Evolutionary conservation across 2,113 vertebrate species (phyloP), one percentile per base, ranked within the genome.

Genomic region (Electrona antarctica): DNA sequence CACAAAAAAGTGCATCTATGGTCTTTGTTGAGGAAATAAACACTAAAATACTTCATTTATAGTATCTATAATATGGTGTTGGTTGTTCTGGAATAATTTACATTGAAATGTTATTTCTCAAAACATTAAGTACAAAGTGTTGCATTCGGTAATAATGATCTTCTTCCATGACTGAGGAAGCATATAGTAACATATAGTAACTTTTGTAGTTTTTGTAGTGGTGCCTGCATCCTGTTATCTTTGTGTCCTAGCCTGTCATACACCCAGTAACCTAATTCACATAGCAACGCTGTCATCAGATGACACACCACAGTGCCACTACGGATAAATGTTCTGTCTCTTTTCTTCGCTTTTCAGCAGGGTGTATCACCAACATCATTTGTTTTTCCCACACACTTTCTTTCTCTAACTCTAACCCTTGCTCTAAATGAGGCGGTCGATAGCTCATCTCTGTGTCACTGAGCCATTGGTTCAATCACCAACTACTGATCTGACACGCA

Each of bases 371-470:
- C 55, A 7, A 68, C n/a, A 8, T 33, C 2, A 33, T 68, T 55
- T 9, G 10, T 76, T 55, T 62, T n/a, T 4, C 33, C 4, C 10
- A 10, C 59, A 4, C n/a, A 52, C 47, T 67, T n/a, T 55, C 46
- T 4, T 15, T 60, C 7, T 21, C 21, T 11, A 33, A 12, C 15
- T 54, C 12, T 64, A 57, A 59, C 63, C 45, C 46, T 41, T 10
- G 15, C 8, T 51, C 21, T 4, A 21, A 58, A n/a, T 0, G 8
- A 13, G 66, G 3, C 0, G 67, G 61, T 87, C 74, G 67, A 88
- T 83, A 74, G 67, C 73, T 84, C 79, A 90, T 87, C 85, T 85
- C 55, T 46, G 55, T 74, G 55, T 69, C 46, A 74, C 64, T 51
- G 45, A 47, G 15, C 74, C 60, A 68, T 62, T 50, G 69, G 47